These are phyloP conservation scores for Tinamus guttatus DNA, from an alignment of 2,113 vertebrate species.

Conservation along the genomic window DNA sequence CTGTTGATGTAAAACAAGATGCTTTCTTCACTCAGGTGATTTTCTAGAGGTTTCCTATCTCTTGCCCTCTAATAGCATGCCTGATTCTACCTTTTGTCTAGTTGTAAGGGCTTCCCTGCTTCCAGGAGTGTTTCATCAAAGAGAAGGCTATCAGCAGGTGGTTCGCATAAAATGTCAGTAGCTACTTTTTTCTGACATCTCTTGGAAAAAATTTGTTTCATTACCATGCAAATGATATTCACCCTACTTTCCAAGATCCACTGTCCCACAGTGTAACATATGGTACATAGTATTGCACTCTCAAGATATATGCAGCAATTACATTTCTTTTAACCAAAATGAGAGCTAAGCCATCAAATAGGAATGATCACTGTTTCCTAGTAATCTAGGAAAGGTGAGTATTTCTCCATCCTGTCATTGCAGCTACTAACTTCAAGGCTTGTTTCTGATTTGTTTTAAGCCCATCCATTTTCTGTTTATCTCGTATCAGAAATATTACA, in stretches of 20 bases:
- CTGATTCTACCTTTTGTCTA: conserved; percentile 3
- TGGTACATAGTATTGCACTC: background rate
- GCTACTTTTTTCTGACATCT: conserved; percentile 17
- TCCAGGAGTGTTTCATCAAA: conserved; percentile 46
- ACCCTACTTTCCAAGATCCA: background rate
- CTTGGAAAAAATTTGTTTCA: conserved; percentile 17
- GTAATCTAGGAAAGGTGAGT: background rate
- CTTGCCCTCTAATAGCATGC: background rate
- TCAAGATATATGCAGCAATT: background rate
- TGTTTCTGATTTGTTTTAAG: background rate
- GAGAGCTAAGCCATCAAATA: background rate
- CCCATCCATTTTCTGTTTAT: background rate
- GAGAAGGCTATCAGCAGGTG: conserved; percentile 31
- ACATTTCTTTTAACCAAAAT: background rate
- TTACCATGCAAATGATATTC: conserved; percentile 51
- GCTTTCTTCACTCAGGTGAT: background rate
- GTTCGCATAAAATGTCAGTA: conserved; percentile 33
- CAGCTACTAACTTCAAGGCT: background rate
- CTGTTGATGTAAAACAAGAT: background rate
- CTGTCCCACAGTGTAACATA: background rate
- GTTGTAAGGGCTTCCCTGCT: conserved; percentile 20
- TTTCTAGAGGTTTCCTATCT: background rate
- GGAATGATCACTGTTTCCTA: background rate
- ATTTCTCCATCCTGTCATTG: background rate
- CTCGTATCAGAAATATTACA: background rate